These are phyloP conservation scores for Biston betularia DNA, from an alignment of 2,888 invertebrate genomes.

Conservation along the genomic window DNA sequence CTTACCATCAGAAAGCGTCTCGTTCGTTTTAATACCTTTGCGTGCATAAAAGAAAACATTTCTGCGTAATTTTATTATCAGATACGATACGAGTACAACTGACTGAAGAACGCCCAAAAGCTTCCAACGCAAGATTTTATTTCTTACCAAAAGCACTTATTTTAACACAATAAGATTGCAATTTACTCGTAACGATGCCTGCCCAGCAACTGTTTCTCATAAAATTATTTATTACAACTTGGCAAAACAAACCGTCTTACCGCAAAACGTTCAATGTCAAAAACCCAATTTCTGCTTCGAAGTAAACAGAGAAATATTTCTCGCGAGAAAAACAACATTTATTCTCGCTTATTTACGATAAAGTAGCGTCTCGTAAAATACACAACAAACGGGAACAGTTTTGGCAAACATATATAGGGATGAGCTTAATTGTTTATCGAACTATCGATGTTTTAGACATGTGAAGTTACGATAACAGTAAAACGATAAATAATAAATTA, in stretches of 20 bases:
- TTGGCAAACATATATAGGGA: constrained; percentile 29
- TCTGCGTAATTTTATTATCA: too few relatives aligned
- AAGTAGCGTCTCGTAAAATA: constrained; percentile 36
- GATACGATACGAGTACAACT: too few relatives aligned
- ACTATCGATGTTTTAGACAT: not conserved
- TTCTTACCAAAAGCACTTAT: not conserved
- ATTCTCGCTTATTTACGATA: constrained; percentile 37
- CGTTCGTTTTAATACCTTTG: too few relatives aligned
- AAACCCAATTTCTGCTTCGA: constrained; percentile 19
- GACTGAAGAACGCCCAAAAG: not conserved
- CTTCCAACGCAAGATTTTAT: not conserved
- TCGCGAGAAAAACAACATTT: constrained; percentile 31
- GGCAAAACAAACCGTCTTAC: constrained; percentile 6
- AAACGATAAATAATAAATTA: not conserved
- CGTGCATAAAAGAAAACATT: too few relatives aligned
- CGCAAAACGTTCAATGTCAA: constrained; percentile 28
- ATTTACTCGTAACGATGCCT: not conserved
- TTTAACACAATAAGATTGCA: constrained; percentile 1
- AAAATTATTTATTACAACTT: constrained; percentile 16
- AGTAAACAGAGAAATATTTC: constrained; percentile 30
- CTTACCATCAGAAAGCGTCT: too few relatives aligned
- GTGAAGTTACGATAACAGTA: not conserved
- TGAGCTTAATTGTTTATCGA: constrained; percentile 20
- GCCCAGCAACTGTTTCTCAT: constrained; percentile 9
- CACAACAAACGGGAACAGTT: constrained; percentile 31